Evolutionary conservation across 2,113 vertebrate genomes (phyloP).

Genomic region (Gopherus evgoodei): DNA sequence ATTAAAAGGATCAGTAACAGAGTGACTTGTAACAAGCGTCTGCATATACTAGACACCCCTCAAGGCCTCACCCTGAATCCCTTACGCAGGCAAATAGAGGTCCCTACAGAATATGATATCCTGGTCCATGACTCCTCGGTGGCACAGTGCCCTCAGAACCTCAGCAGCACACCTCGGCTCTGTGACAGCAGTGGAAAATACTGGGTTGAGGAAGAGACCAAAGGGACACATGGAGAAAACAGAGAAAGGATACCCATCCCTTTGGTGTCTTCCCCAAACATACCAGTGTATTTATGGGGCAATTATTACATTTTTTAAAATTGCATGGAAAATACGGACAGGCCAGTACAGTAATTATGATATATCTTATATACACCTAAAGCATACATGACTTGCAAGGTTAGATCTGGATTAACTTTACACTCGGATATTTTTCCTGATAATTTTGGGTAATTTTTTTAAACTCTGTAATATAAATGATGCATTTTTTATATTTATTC

Average conservation of each 20-base stretch:
- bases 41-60: neutral
- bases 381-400: neutral
- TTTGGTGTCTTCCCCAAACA: neutral
- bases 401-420: rapidly evolving
- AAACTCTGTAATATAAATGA: rapidly evolving
- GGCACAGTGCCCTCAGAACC: neutral
- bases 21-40: neutral
- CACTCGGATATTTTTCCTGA: neutral
- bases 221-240: neutral
- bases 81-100: neutral
- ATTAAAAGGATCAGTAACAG: neutral
- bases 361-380: neutral
- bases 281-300: neutral
- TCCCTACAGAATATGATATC: neutral
- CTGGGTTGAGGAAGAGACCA: rapidly evolving
- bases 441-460: neutral
- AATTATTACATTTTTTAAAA: neutral
- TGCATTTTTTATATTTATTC: neutral
- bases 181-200: neutral
- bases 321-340: neutral
- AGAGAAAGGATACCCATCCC: neutral
- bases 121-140: rapidly evolving
- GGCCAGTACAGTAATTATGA: neutral
- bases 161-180: rapidly evolving
- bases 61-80: neutral